Evolutionary conservation across 2,797 vertebrate genomes (phyloP), one percentile per base, ranked within the genome.

Genomic region (Hippoglossus hippoglossus): DNA sequence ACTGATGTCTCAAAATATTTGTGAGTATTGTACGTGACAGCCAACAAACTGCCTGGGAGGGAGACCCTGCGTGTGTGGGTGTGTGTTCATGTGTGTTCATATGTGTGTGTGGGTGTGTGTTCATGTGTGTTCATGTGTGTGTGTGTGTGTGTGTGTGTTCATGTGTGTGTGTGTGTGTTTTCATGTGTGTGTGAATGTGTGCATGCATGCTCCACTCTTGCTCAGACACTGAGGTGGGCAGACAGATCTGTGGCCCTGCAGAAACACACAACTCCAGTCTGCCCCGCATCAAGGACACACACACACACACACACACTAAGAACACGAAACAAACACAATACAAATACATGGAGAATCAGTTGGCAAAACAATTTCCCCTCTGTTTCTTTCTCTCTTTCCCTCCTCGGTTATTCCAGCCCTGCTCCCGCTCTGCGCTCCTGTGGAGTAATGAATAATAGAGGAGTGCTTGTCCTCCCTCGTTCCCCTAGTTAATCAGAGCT

Each of bases 361-460:
- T 6, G 6, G 47, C 47, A n/a, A 49, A 49, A 49, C 2, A 8
- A n/a, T 19, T 21, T 21, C 18, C 11, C 3, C 19, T 49, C 47
- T 21, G 7, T 39, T 39, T 21, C 80, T 79, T 50, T 39, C 31
- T 34, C 49, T 56, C 34, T 52, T 39, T 56, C 44, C 41, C 25
- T 41, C 71, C 63, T 77, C 15, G 51, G 50, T 77, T 63, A 52
- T 79, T 80, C 64, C 63, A 57, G 59, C 80, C 49, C 10, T 26
- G 64, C 77, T 79, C 70, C 86, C 63, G 66, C 79, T 86, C 63
- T 71, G 67, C 71, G 67, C 78, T 91, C 79, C 81, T 78, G 83
- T 80, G 69, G 83, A 87, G 85, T 86, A 77, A 93, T 94, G 91
- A 94, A 94, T 94, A 94, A 95, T 93, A 87, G 89, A 94, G 81